Evolutionary conservation across 2,113 vertebrate species (phyloP).

Genomic region (Malurus cyaneus): DNA sequence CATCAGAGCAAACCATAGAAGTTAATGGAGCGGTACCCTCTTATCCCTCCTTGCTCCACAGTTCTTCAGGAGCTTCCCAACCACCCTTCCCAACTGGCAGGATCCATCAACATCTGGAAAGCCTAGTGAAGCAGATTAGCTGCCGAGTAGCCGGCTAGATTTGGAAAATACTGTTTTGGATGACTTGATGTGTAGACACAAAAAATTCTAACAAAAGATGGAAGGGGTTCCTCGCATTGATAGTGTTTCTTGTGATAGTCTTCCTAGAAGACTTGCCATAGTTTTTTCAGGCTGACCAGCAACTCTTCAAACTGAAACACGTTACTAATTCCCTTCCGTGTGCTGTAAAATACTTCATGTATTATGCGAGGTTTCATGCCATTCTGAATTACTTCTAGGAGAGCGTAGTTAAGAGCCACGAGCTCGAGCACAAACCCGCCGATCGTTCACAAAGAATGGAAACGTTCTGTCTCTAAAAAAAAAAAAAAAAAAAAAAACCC

Average conservation of each 20-base stretch:
- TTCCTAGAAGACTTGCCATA: fast-evolving
- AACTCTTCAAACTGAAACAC: not conserved
- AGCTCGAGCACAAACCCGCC: fast-evolving
- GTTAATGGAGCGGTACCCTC: fast-evolving
- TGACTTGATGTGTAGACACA: fast-evolving
- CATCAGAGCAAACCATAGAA: fast-evolving
- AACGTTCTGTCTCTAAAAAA: fast-evolving
- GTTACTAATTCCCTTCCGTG: not conserved
- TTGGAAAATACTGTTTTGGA: not conserved
- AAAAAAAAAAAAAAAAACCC: fast-evolving
- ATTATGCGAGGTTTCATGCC: too few species aligned
- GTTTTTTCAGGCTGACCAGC: not conserved
- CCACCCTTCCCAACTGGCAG: not conserved
- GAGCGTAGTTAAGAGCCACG: fast-evolving
- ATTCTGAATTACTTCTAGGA: not conserved
- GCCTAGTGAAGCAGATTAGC: not conserved
- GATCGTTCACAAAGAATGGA: not conserved
- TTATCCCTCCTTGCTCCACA: not conserved
- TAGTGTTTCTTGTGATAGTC: fast-evolving
- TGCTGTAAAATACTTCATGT: too few species aligned
- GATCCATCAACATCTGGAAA: fast-evolving
- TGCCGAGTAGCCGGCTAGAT: not conserved
- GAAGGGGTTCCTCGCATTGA: not conserved
- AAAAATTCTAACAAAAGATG: too few species aligned
- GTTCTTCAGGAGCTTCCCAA: not conserved